These are phyloP conservation scores for Taenaris catops DNA, from an alignment of 2,888 invertebrate species.

Conservation along the genomic window DNA sequence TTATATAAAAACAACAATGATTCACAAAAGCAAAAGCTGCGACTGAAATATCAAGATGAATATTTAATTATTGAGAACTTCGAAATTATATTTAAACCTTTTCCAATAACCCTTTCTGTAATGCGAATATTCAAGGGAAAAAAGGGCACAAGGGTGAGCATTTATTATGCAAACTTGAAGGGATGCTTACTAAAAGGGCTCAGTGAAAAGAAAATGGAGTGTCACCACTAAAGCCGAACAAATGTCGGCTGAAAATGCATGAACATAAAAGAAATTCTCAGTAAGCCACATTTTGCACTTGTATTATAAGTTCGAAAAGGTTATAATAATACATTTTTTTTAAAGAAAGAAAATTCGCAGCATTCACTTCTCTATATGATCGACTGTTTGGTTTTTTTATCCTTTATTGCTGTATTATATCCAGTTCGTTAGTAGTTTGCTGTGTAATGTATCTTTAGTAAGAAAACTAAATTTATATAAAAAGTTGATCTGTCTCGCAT, in stretches of 20 bases:
- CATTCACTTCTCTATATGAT: too few species aligned
- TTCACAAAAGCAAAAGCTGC: too few species aligned
- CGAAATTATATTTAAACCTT: slow-evolving; percentile 14
- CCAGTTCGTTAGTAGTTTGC: too few species aligned
- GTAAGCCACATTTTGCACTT: slow-evolving; percentile 5
- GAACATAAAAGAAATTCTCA: slow-evolving; percentile 8
- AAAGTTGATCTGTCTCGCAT: too few species aligned
- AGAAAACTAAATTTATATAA: too few species aligned
- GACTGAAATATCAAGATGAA: too few species aligned
- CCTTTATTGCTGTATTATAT: too few species aligned
- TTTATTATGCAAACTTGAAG: slow-evolving; percentile 55
- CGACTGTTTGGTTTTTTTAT: too few species aligned
- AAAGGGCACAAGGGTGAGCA: slow-evolving; percentile 31
- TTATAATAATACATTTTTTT: slow-evolving; percentile 1
- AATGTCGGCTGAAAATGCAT: slow-evolving; percentile 18
- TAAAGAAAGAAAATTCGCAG: not conserved
- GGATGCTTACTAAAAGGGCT: slow-evolving; percentile 28
- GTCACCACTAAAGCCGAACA: slow-evolving; percentile 43
- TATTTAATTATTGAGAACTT: slow-evolving; percentile 8
- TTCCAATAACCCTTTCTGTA: slow-evolving; percentile 30
- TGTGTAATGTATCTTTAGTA: too few species aligned
- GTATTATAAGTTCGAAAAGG: slow-evolving; percentile 2
- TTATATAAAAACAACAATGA: too few species aligned
- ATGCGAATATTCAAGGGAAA: slow-evolving; percentile 36
- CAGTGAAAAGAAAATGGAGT: slow-evolving; percentile 53